A percentile compares a stretch with the other conserved stretches of the same genome.
Conservation (phyloP, 2,797 vertebrate genomes). For the Cyclopterus lumpus region DNA sequence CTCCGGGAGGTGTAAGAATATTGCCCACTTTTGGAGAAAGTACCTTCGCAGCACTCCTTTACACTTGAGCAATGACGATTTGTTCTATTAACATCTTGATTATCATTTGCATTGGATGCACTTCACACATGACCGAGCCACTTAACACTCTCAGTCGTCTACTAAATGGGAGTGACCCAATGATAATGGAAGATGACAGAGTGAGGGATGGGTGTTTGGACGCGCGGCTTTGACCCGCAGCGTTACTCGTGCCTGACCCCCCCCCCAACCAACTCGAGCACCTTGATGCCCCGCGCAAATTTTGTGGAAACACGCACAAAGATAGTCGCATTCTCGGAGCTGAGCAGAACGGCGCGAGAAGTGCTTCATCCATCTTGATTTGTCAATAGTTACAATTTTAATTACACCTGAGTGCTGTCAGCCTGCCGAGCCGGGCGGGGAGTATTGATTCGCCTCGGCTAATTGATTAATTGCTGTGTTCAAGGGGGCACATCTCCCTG, state of each 20-base stretch:
- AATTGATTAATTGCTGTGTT: constrained; percentile 86
- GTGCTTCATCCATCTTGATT: constrained; percentile 83
- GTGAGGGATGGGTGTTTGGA: constrained; percentile 60
- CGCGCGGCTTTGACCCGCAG: constrained; percentile 49
- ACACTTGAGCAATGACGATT: constrained; percentile 50
- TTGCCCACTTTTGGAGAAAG: background rate
- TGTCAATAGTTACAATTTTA: constrained; percentile 87
- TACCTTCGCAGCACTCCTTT: constrained; percentile 14
- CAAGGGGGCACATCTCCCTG: constrained; percentile 54
- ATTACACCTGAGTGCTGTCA: constrained; percentile 88
- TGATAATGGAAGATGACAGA: constrained; percentile 62
- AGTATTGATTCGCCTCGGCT: constrained; percentile 77
- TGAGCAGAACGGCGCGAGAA: constrained; percentile 50
- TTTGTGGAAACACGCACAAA: constrained; percentile 13
- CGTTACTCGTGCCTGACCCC: constrained; percentile 49
- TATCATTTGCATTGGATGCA: constrained; percentile 56
- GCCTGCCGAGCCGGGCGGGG: constrained; percentile 73
- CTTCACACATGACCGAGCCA: constrained; percentile 61
- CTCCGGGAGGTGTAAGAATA: constrained; percentile 1
- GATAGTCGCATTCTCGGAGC: constrained; percentile 60
- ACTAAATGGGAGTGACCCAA: constrained; percentile 57
- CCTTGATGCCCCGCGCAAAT: constrained; percentile 5
- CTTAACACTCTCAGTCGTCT: constrained; percentile 53
- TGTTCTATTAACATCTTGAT: constrained; percentile 65
- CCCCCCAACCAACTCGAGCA: constrained; percentile 13